Evolutionary conservation across 2,797 vertebrate species (phyloP).

Genomic region (Anguilla anguilla): DNA sequence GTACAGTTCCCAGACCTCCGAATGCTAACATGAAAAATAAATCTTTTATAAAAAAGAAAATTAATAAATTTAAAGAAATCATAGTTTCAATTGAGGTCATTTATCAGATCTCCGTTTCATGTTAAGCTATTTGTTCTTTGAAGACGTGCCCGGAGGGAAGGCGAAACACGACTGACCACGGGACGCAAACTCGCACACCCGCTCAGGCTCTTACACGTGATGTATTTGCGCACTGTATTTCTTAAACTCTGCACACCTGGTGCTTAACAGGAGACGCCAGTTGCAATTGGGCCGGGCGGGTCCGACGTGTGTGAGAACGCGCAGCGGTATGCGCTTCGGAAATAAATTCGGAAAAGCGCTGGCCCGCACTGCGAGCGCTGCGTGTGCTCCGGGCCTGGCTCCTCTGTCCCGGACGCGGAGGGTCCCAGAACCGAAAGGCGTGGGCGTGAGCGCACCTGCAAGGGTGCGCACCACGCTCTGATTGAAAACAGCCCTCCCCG

Average conservation of each 20-base stretch:
- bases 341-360: background rate
- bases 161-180: background rate
- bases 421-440: background rate
- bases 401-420: background rate
- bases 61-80: background rate
- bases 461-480: constrained; percentile 51
- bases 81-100: background rate
- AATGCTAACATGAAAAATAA: background rate
- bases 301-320: background rate
- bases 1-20: background rate
- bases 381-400: background rate
- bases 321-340: background rate
- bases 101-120: background rate
- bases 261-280: background rate
- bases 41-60: background rate
- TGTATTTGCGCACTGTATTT: background rate
- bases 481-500: constrained; percentile 60
- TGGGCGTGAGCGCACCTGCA: constrained; percentile 12
- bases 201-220: background rate
- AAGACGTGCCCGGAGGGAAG: background rate
- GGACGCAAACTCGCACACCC: background rate
- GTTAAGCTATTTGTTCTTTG: background rate
- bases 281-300: background rate
- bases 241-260: background rate
- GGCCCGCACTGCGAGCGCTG: background rate